Evolutionary conservation across 2,888 invertebrate genomes (phyloP), one percentile per base, ranked within the genome.

Genomic region (Idaea biselata): DNA sequence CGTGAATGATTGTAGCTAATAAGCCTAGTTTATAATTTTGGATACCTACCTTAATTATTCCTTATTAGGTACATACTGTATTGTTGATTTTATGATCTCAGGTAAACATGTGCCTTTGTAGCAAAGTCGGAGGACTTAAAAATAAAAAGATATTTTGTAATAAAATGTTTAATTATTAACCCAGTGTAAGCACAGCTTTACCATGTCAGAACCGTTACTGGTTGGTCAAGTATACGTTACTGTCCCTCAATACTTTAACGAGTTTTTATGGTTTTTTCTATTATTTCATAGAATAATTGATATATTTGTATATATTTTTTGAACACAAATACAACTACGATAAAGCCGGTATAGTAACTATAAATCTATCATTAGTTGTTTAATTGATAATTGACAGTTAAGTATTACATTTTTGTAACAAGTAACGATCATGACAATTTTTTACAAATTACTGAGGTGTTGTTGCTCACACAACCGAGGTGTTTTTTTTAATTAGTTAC

Each of bases 371-470:
- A 59, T 18, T 59, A 63, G 16, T 63, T 33, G 56, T 57, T 63
- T 57, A 17, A 60, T 63, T 63, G 56, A 62, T 62, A 59, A 58
- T 18, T 58, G 32, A 59, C 59, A 59, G 59, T 63, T 58, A 59
- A 63, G 60, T 63, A 56, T 59, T 25, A 59, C 59, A 59, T 57
- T 63, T 63, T 63, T 18, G 59, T 32, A 32, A 32, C 32, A 32
- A 32, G 32, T 32, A 32, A 32, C 32, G 63, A 59, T 63, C 60
- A 63, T 60, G 55, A 59, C n/a, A 60, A 58, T 63, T 58, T 63
- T 61, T 60, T 61, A 63, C 55, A 64, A 64, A 64, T 62, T 60
- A 58, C 60, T 62, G 59, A 62, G 53, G 61, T 57, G 59, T 32
- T 56, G n/a, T 64, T 60, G 56, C 60, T 25, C 58, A 60, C 54